These are phyloP conservation scores for Pangasius macronema DNA, from an alignment of 2,797 vertebrate species.

Conservation along the genomic window DNA sequence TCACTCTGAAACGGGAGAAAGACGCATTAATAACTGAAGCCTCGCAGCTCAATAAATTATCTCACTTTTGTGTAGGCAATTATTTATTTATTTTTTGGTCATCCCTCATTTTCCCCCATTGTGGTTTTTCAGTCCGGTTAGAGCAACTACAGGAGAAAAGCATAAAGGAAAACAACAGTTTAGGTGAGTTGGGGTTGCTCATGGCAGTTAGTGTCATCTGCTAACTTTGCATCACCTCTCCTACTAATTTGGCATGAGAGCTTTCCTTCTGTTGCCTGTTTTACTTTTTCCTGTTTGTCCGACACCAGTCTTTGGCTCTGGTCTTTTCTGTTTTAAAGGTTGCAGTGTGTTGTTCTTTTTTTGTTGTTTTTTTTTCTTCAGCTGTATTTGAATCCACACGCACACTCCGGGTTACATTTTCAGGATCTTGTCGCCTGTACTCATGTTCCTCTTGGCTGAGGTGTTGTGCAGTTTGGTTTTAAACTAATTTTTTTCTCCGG, in stretches of 20 bases:
- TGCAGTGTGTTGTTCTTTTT: constrained; percentile 11
- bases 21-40: neutral
- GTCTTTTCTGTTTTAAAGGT: constrained; percentile 32
- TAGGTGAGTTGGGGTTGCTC: constrained; percentile 84
- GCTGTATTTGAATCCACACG: neutral
- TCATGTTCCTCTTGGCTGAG: neutral
- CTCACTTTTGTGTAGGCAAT: neutral
- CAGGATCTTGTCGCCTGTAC: neutral
- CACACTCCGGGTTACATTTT: neutral
- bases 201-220: constrained; percentile 33
- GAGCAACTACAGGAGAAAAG: constrained; percentile 98
- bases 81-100: constrained; percentile 40
- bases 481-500: too few species aligned
- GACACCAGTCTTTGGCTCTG: constrained; percentile 33
- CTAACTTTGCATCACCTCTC: constrained; percentile 48
- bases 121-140: constrained; percentile 95
- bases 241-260: constrained; percentile 61
- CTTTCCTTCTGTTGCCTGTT: constrained; percentile 45
- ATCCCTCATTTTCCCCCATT: constrained; percentile 79
- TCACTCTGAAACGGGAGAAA: neutral
- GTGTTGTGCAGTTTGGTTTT: neutral
- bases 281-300: constrained; percentile 35
- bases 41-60: neutral
- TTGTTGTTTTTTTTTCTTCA: neutral
- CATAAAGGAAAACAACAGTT: constrained; percentile 95